phyloP scores from a whole-genome alignment of 2,797 vertebrate genomes.

The Aulostomus chinensis region DNA sequence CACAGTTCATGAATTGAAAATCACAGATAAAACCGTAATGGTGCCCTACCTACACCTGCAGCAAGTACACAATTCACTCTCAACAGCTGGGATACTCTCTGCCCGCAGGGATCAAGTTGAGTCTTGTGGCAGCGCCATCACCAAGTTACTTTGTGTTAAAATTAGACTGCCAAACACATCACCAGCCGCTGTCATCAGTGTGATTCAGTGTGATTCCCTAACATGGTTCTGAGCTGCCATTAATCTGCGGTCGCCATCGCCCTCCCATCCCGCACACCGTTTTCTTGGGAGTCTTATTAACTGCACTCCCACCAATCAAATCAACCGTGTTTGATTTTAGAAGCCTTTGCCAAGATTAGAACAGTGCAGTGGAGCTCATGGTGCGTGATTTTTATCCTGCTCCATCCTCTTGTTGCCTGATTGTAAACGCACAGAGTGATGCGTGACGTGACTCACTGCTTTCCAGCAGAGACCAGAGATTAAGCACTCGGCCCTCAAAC shows the following conservation, averaged over 20 bases:
- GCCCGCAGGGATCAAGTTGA: slow-evolving; percentile 49
- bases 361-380: slow-evolving; percentile 24
- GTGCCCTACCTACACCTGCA: slow-evolving; percentile 56
- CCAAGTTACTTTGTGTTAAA: slow-evolving; percentile 68
- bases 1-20: slow-evolving; percentile 49
- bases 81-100: slow-evolving; percentile 37
- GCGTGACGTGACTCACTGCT: slow-evolving; percentile 63
- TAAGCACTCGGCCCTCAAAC: slow-evolving; percentile 71
- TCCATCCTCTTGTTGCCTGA: slow-evolving; percentile 23
- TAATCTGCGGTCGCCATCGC: slow-evolving; percentile 53
- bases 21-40: slow-evolving; percentile 30
- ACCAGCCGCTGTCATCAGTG: slow-evolving; percentile 72
- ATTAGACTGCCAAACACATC: slow-evolving; percentile 74
- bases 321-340: slow-evolving; percentile 74
- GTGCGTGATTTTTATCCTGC: slow-evolving; percentile 10
- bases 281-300: slow-evolving; percentile 69
- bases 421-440: slow-evolving; percentile 51
- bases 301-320: slow-evolving; percentile 70
- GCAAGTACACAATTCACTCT: slow-evolving; percentile 31
- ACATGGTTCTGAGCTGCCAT: slow-evolving; percentile 69
- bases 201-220: slow-evolving; percentile 67
- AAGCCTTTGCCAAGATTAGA: slow-evolving; percentile 77
- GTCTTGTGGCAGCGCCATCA: slow-evolving; percentile 42
- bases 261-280: slow-evolving; percentile 29
- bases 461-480: slow-evolving; percentile 66